phyloP scores from a whole-genome alignment of 2,888 invertebrate species.

The Dicranocentrus wangi region DNA sequence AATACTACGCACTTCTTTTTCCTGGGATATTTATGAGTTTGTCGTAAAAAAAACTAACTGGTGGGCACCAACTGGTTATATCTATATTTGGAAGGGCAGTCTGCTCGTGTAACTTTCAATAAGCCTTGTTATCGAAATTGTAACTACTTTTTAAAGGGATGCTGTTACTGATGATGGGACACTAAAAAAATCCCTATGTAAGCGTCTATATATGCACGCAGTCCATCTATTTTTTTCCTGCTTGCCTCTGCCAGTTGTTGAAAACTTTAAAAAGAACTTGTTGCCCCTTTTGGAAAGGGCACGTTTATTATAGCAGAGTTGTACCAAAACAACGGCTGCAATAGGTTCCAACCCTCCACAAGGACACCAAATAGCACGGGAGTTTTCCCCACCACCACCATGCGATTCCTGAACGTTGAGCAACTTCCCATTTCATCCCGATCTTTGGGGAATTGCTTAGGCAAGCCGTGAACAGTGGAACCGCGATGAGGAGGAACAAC shows the following conservation, averaged over 20 bases:
- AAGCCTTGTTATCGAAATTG: slow-evolving; percentile 51
- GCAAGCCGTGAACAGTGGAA: neutral
- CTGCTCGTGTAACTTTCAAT: slow-evolving; percentile 42
- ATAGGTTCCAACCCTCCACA: neutral
- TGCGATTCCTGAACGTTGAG: slow-evolving; percentile 36
- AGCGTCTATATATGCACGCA: no score
- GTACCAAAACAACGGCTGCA: neutral
- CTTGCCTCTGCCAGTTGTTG: slow-evolving; percentile 45
- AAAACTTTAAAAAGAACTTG: slow-evolving; percentile 45
- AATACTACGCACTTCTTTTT: slow-evolving; percentile 3
- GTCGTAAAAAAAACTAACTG: slow-evolving; percentile 18
- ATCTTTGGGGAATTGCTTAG: slow-evolving; percentile 27
- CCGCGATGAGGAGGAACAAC: neutral
- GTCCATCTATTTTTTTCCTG: neutral
- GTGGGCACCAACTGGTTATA: neutral
- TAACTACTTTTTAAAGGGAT: slow-evolving; percentile 5
- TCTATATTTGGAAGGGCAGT: neutral
- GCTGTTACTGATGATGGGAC: slow-evolving; percentile 1
- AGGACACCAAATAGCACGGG: neutral
- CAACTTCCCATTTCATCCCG: slow-evolving; percentile 47
- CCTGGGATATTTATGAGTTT: slow-evolving; percentile 54
- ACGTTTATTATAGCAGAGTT: neutral
- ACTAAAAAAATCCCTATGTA: no score
- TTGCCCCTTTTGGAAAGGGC: slow-evolving; percentile 37
- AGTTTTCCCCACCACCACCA: slow-evolving; percentile 10